phyloP scores from a whole-genome alignment of 2,888 invertebrate species.

The Mythimna loreyi region DNA sequence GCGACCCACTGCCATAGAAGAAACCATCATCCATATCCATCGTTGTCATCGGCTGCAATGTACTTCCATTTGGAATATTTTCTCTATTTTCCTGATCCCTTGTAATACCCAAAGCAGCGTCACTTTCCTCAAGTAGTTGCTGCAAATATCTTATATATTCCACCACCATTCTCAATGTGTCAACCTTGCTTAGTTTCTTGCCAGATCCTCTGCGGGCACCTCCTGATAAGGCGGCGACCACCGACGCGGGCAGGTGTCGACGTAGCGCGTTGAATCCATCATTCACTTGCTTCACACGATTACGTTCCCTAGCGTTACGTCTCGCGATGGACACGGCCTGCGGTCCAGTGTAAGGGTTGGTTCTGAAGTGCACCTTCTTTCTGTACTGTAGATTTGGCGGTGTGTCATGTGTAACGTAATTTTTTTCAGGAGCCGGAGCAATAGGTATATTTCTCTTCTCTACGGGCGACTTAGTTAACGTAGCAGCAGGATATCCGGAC shows the following conservation, averaged over 20 bases:
- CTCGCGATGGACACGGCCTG: slow-evolving; percentile 97
- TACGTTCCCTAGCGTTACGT: slow-evolving; percentile 98
- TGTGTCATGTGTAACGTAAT: slow-evolving; percentile 88
- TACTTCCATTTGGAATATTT: slow-evolving; percentile 83
- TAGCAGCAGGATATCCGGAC: slow-evolving; percentile 86
- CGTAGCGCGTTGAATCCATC: slow-evolving; percentile 97
- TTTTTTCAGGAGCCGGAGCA: slow-evolving; percentile 91
- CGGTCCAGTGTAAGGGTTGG: slow-evolving; percentile 91
- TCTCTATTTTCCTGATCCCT: slow-evolving; percentile 86
- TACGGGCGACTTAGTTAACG: slow-evolving; percentile 86
- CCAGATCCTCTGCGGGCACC: slow-evolving; percentile 94
- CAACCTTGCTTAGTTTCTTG: slow-evolving; percentile 97
- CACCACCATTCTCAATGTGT: slow-evolving; percentile 96
- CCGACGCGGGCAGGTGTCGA: slow-evolving; percentile 96
- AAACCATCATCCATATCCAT: slow-evolving; percentile 89
- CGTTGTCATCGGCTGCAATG: slow-evolving; percentile 83
- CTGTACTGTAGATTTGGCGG: slow-evolving; percentile 92
- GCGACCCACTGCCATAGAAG: slow-evolving; percentile 88
- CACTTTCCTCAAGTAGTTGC: slow-evolving; percentile 94
- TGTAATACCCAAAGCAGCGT: slow-evolving; percentile 90
- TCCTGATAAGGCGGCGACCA: slow-evolving; percentile 93
- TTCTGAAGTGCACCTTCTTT: slow-evolving; percentile 94
- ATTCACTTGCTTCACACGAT: slow-evolving; percentile 98
- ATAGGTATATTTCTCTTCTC: slow-evolving; percentile 90
- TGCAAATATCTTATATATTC: slow-evolving; percentile 97